Evolutionary conservation across 2,113 vertebrate species (phyloP).

Genomic region (Odocoileus hemionus): DNA sequence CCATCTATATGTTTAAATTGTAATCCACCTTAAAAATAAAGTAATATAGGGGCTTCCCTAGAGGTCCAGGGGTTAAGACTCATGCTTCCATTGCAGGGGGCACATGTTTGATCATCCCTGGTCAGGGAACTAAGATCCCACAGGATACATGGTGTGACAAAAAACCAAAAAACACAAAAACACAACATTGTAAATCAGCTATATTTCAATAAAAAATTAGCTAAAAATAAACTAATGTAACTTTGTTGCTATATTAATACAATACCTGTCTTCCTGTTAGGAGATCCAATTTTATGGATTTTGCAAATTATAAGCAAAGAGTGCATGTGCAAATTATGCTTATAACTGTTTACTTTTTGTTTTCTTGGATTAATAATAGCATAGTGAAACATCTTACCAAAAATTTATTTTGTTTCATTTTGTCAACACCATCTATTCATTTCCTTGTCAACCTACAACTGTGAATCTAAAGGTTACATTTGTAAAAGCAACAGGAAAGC

Average conservation of each 20-base stretch:
- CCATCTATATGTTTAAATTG: background rate
- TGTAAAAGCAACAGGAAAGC: background rate
- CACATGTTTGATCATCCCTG: background rate
- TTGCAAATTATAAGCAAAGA: background rate
- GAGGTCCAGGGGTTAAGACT: background rate
- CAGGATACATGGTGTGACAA: background rate
- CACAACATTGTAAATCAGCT: background rate
- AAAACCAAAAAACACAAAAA: background rate
- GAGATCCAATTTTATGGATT: background rate
- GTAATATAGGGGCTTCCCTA: background rate
- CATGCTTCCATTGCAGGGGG: background rate
- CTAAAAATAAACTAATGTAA: background rate
- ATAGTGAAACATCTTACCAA: background rate
- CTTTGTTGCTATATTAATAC: background rate
- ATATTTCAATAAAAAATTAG: background rate
- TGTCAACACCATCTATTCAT: background rate
- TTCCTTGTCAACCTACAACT: background rate
- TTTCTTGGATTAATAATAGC: background rate
- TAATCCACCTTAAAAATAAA: background rate
- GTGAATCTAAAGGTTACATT: constrained; percentile 8
- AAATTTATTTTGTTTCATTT: background rate
- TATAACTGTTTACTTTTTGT: constrained; percentile 3
- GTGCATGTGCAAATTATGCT: background rate
- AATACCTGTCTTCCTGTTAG: background rate
- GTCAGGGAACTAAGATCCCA: background rate